Percentiles rank a stretch among this genome's conserved stretches.
These are phyloP conservation scores for Nymphalis io DNA, from an alignment of 1,140 invertebrate genomes.

Conservation along the genomic window DNA sequence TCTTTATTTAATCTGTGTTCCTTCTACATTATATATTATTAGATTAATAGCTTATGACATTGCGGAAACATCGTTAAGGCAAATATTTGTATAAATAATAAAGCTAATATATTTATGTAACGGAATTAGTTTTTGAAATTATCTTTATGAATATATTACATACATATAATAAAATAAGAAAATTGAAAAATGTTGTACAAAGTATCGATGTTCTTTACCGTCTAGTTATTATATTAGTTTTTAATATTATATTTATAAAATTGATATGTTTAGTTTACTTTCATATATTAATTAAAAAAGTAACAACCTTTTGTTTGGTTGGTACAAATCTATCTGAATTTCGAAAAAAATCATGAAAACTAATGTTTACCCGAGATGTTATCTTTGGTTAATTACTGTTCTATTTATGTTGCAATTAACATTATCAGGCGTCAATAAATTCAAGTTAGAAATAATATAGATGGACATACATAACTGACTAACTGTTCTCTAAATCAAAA, in stretches of 20 bases:
- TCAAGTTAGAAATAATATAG: too few relatives aligned
- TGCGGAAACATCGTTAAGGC: conserved; percentile 4
- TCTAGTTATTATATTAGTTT: background rate
- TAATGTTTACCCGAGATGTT: too few relatives aligned
- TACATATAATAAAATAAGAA: too few relatives aligned
- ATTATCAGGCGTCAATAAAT: too few relatives aligned
- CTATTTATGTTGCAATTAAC: too few relatives aligned
- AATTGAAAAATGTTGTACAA: background rate
- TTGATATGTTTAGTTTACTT: too few relatives aligned
- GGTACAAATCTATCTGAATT: too few relatives aligned
- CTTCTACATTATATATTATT: background rate
- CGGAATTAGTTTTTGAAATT: background rate
- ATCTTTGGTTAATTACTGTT: too few relatives aligned
- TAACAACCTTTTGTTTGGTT: too few relatives aligned
- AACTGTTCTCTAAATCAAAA: background rate
- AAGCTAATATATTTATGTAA: background rate
- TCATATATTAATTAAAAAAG: too few relatives aligned
- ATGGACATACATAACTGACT: background rate
- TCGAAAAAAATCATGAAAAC: too few relatives aligned
- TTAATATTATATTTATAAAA: too few relatives aligned
- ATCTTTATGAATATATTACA: background rate
- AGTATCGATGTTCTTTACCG: background rate
- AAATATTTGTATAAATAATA: conserved; percentile 7
- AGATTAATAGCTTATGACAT: conserved; percentile 1
- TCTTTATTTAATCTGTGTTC: background rate